Base-by-base conservation (phyloP, 2,888 invertebrate genomes). In the Ophraella communa region DNA sequence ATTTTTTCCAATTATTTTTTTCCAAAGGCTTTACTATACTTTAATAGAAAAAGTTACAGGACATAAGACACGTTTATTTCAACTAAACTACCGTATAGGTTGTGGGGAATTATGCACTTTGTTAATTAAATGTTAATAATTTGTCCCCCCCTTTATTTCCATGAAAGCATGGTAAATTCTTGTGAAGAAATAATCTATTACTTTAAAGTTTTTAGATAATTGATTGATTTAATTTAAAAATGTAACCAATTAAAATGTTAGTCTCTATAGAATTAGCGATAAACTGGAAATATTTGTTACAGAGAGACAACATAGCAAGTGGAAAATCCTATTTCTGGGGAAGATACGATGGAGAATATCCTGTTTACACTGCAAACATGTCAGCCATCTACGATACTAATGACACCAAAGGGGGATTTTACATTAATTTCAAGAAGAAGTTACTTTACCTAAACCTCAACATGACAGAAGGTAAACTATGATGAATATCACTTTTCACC, bases 401-500 rank as follows among this genome's bases (percentile, higher is more conserved):
- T 1, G 86, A 89, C 73, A 86, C 87, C 17, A 84, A 87, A 18
- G 89, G 88, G 20, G 82, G 83, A 62, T 84, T 89, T 70, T 86
- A 84, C 67, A 74, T 89, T n/a, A 85, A 89, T 77, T 76, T 87
- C 20, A 74, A 80, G 1, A 83, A 87, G 51, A 87, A 87, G 70
- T 80, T 88, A 72, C 85, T 90, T 65, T 85, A 88, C 82, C 84
- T 87, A 83, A 84, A 91, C 83, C 82, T 91, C 76, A 84, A 92
- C 85, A 76, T 92, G 81, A 92, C 91, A 71, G 84, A 87, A 83
- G 77, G 85, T 87, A 69, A 84, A 83, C 70, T 59, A 57, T 57
- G 49, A 47, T 42, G 44, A 61, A 52, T 52, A 55, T 66, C 39
- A 33, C 20, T 14, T 20, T 39, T 27, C 33, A 45, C 14, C 45